phyloP scores from a whole-genome alignment of 2,113 vertebrate genomes.

The Onychorhynchus coronatus region DNA sequence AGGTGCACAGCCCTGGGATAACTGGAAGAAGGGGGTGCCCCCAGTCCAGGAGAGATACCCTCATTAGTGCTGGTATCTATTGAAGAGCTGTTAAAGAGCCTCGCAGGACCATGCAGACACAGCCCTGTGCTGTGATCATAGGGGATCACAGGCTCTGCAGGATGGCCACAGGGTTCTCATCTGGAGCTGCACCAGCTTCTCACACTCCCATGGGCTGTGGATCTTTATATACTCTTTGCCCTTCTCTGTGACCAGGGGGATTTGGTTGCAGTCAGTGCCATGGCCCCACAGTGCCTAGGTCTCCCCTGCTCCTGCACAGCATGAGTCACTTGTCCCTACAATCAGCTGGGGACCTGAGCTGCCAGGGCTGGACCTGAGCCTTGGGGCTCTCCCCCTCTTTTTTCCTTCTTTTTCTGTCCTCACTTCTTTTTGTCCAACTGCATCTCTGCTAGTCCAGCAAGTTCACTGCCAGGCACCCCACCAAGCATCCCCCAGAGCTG shows the following conservation, averaged over 20 bases:
- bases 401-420: neutral
- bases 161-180: neutral
- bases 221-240: neutral
- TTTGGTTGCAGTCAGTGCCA: conserved; percentile 22
- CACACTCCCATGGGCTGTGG: neutral
- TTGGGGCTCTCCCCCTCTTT: fast-evolving
- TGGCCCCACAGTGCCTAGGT: fast-evolving
- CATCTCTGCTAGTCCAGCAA: neutral
- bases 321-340: neutral
- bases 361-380: fast-evolving
- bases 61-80: neutral
- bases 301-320: neutral
- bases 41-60: neutral
- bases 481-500: neutral
- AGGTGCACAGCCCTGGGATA: too few relatives aligned
- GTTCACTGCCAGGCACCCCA: neutral
- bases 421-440: neutral
- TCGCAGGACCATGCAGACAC: too few relatives aligned
- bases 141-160: neutral
- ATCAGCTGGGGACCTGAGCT: neutral
- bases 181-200: neutral
- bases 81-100: neutral
- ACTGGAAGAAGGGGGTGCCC: neutral
- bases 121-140: too few relatives aligned
- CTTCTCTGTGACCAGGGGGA: neutral